Evolutionary conservation across 2,888 invertebrate species (phyloP), one percentile per base, ranked within the genome.

Genomic region (Eupithecia exiguata): DNA sequence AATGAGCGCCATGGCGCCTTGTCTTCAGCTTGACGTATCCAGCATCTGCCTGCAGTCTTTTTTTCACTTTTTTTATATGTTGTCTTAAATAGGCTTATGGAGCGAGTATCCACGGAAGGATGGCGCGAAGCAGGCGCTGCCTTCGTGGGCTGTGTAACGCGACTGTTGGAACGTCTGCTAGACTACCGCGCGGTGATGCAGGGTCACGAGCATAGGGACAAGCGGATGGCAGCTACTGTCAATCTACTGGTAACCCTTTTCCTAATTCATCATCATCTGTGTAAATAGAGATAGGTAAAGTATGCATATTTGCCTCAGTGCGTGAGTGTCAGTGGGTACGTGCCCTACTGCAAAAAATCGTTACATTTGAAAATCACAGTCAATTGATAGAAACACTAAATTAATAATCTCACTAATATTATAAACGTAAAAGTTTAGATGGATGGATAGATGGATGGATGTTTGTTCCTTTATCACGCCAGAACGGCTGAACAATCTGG

Each of bases 131-230:
- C 98, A 68, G 99, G 99, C 3, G 97, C 97, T 0, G 97, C 98
- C 2, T 99, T 99, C 84, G 98, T 99, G 71, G 97, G 97, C 74
- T 99, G 99, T 0, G 98, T 99, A 58, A 98, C 98, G 0, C 95
- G 98, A 14, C 94, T 99, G 58, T 89, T 99, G 80, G 99, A 99
- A 90, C 94, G 98, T 36, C 95, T 99, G 69, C 93, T 99, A 65
- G 99, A 99, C 94, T 99, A 99, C 91, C 96, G 99, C 79, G 98
- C 98, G 84, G 98, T 99, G 2, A 98, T 98, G 94, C 98, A 98
- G 88, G 98, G 98, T 21, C 98, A 99, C 83, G 99, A 99, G 87
- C 98, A 99, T 89, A 95, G 98, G 49, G 98, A 99, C 88, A 99
- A 99, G 88, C 95, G 98, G 76, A 99, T 99, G 98, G 98, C 98